Conservation (phyloP, 2,113 vertebrate species). For the Sinocyclocheilus rhinocerous region DNA sequence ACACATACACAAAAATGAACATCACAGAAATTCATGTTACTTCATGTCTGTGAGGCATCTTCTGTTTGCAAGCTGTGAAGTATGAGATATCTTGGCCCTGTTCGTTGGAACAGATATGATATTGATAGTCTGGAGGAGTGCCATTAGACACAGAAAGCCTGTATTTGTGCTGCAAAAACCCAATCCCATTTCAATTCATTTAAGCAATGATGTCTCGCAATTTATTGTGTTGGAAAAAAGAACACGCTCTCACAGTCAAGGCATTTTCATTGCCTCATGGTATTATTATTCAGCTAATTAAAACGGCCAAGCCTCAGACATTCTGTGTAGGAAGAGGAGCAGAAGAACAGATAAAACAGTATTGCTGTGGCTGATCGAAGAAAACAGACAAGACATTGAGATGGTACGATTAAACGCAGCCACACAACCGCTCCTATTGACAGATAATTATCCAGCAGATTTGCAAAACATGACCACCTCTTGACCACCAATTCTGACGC, state of each 20-base stretch:
- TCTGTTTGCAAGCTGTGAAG: conserved; percentile 46
- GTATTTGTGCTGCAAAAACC: conserved; percentile 39
- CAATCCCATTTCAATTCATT: conserved; percentile 44
- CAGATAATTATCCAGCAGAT: not conserved
- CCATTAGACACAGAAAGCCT: conserved; percentile 29
- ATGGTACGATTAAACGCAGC: not conserved
- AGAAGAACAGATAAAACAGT: not conserved
- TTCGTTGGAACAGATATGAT: conserved; percentile 40
- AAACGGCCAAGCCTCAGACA: conserved; percentile 1
- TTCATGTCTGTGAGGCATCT: conserved; percentile 6
- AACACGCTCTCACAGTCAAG: not conserved
- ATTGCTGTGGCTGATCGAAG: not conserved
- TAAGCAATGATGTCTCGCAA: conserved; percentile 13
- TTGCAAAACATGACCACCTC: conserved; percentile 11
- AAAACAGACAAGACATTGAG: conserved; percentile 20
- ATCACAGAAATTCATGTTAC: conserved; percentile 25
- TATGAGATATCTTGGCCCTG: conserved; percentile 35
- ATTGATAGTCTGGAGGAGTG: conserved; percentile 41
- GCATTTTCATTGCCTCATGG: not conserved
- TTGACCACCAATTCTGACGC: not conserved
- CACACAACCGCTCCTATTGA: conserved; percentile 30
- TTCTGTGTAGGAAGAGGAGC: conserved; percentile 2
- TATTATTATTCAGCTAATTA: not conserved
- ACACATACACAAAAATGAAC: conserved; percentile 9
- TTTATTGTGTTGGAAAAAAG: not conserved